Evolutionary conservation across 2,888 invertebrate species (phyloP), one percentile per base, ranked within the genome.

Genomic region (Epirrhoe alternata): DNA sequence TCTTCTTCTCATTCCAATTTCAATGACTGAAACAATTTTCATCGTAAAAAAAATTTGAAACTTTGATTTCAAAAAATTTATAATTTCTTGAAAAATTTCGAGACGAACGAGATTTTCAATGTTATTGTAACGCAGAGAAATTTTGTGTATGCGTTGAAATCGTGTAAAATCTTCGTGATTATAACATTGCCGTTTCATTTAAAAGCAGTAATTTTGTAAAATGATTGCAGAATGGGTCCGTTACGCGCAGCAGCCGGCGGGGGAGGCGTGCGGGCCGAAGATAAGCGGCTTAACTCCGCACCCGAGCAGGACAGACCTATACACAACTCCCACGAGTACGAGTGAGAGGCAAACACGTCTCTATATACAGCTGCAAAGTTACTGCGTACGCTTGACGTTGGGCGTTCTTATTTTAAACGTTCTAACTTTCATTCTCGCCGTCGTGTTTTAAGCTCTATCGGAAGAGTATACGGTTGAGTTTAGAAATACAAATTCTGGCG

Each of bases 211-310:
- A 69, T 63, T 69, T 66, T 53, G 60, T 63, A 64, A 66, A 62
- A 63, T 66, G 60, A 59, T 62, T 64, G 56, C 84, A 88, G 90
- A 91, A 92, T 92, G 80, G 70, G 70, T 77, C 86, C 70, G 73
- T 82, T 86, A 86, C 86, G 82, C 90, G 88, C 88, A 90, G 88
- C 90, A 87, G 88, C 89, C 88, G 88, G 74, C 67, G 84, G 85
- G 85, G 79, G 89, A 77, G 88, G 89, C 87, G 92, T 90, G 93
- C 90, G 90, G 92, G 91, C 84, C 68, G 89, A 77, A 90, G 92
- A 92, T 93, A 93, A 93, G 93, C 93, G 90, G 93, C 92, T 93
- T 93, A 93, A 85, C 89, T 89, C 88, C 86, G 87, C 87, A 85
- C 82, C 82, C 76, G 83, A 86, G 70, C 70, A 86, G 79, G 87